Base-by-base conservation (phyloP, 2,113 vertebrate species). In the Ivindomyrus marchei region DNA sequence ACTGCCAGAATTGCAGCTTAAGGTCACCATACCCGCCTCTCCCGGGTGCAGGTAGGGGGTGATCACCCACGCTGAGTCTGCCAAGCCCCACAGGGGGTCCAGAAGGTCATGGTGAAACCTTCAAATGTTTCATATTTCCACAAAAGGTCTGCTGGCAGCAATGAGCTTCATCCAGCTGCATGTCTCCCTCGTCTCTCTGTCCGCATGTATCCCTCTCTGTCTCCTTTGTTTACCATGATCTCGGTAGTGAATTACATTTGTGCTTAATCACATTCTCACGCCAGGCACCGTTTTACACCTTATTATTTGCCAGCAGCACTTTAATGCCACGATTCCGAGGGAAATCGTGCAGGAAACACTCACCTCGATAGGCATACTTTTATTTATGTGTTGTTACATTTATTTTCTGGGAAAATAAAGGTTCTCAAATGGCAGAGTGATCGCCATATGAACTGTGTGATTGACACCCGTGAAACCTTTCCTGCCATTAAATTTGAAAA, bases 401-500 rank as follows among this genome's bases (percentile, higher is more conserved):
- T 80, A 80, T 80, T 80, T 80, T 80, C 36, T 42, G 31, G 15
- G 36, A 19, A 77, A 39, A 77, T 45, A 84, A 46, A 84, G 42
- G 42, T 24, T 45, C 42, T 42, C 80, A 47, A 19, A 46, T 21
- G 13, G 80, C 45, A 47, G 21, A 47, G 2, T 46, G 10, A 45
- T 85, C 42, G 7, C 42, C 83, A 49, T 47, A n/a, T 85, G 83
- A 85, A 46, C 42, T 47, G 10, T 85, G 21, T 85, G 83, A 85
- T n/a, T 46, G 83, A 24, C 45, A 46, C 19, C 24, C 45, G 8
- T 47, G 19, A 47, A 45, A 85, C 21, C 45, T 11, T 85, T 85
- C 24, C 39, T 85, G 45, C 83, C 21, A 85, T 45, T 85, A 85
- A 85, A 85, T 85, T 45, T 85, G 83, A 85, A 47, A 85, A 85